These are phyloP conservation scores for Semicossyphus pulcher DNA, from an alignment of 2,113 vertebrate genomes.

Conservation along the genomic window DNA sequence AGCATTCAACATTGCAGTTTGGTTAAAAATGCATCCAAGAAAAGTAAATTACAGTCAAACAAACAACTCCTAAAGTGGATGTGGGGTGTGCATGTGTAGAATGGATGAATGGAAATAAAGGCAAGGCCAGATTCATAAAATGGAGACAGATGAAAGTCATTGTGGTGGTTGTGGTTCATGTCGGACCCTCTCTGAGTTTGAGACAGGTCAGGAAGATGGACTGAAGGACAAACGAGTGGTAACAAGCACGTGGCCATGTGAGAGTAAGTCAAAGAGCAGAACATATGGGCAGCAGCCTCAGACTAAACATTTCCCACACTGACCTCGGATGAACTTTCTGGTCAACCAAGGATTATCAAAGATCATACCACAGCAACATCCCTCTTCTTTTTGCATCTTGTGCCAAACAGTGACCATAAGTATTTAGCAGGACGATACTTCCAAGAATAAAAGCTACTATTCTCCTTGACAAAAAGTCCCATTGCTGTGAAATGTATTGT, in stretches of 20 bases:
- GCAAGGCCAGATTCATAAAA: conserved; percentile 3
- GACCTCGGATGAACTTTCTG: not conserved
- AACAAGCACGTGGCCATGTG: conserved; percentile 2
- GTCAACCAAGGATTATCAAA: no score
- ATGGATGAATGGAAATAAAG: conserved; percentile 32
- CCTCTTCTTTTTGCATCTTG: not conserved
- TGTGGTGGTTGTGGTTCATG: conserved; percentile 27
- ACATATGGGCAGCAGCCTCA: not conserved
- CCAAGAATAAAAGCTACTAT: conserved; percentile 5
- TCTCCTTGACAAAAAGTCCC: conserved; percentile 11
- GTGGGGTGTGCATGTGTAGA: conserved; percentile 11
- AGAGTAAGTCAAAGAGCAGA: conserved; percentile 20
- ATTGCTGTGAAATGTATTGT: conserved; percentile 33
- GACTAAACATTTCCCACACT: not conserved
- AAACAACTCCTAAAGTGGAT: conserved; percentile 28
- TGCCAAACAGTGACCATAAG: not conserved
- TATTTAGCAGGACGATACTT: not conserved
- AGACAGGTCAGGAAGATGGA: conserved; percentile 37
- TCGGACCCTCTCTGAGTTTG: conserved; percentile 33
- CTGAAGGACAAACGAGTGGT: conserved; percentile 39
- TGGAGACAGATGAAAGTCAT: conserved; percentile 10
- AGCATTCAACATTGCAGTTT: conserved; percentile 16
- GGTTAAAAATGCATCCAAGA: conserved; percentile 14
- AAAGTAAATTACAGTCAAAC: conserved; percentile 33
- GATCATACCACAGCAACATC: not conserved